Base-by-base conservation (phyloP, 2,797 vertebrate species). In the Paramormyrops hopkinsi region DNA sequence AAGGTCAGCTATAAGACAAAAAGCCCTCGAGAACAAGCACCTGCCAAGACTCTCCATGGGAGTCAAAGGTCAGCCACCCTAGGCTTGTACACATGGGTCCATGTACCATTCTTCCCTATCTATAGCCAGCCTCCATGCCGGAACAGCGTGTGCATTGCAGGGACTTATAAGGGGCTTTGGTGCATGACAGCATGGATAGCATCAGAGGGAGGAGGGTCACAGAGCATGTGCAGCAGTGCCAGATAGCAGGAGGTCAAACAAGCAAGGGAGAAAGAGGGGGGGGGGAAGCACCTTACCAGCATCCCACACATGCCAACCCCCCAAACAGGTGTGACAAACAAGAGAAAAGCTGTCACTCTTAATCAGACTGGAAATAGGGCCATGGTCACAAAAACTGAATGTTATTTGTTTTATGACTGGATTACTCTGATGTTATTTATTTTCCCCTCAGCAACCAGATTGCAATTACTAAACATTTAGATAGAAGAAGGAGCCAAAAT, bases 381-480 rank as follows among this genome's bases (percentile, higher is more conserved):
- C 44, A 83, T 48, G 37, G 17, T 48, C 41, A 83, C 41, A 83
- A 37, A 12, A 76, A 76, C 17, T 12, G 11, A 76, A 41, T 41
- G 33, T 37, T 17, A 12, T 76, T 11, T 65, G 59, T 76, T 76
- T 76, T 2, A 76, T 76, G 29, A 73, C 29, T 12, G 25, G 2
- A 76, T 76, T 37, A 37, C 29, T 76, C 33, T 76, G 25, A 69
- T 33, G 11, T 76, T 41, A 37, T 76, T 3, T 3, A 65, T 29
- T 65, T 65, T 2, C 22, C 59, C 25, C 89, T 90, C 7, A 91
- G 93, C 86, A 94, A 91, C 92, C 91, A 92, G 91, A 94, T 92
- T 90, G 87, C 90, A 92, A 91, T 94, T 91, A 90, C 91, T 84
- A 44, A n/a, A 88, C 82, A 62, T 89, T 91, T 91, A 89, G 86